These are phyloP conservation scores for Phengaris alcon DNA, from an alignment of 2,888 invertebrate genomes.

Conservation along the genomic window DNA sequence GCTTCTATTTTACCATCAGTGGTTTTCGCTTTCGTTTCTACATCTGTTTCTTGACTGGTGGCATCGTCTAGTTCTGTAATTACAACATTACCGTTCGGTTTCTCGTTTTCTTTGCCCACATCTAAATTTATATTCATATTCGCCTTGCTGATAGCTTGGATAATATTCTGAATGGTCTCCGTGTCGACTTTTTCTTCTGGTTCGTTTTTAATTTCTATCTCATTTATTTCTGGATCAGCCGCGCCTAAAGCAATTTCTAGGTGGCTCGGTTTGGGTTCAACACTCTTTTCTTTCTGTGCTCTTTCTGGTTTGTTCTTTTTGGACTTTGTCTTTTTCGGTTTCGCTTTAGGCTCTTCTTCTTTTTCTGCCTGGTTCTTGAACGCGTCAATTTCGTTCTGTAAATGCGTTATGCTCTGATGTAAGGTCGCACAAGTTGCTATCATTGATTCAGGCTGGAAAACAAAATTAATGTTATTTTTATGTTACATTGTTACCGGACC, in stretches of 20 bases:
- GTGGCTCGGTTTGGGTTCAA: constrained; percentile 39
- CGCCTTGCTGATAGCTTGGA: constrained; percentile 61
- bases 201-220: constrained; percentile 36
- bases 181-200: constrained; percentile 52
- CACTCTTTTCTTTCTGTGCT: constrained; percentile 47
- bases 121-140: constrained; percentile 61
- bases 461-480: not conserved
- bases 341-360: constrained; percentile 60
- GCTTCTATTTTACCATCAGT: not conserved
- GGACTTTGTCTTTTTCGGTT: constrained; percentile 64
- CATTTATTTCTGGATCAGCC: not conserved
- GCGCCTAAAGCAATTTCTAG: not conserved
- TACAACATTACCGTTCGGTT: constrained; percentile 34
- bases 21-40: not conserved
- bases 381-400: constrained; percentile 78
- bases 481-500: no score
- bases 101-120: constrained; percentile 45
- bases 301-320: constrained; percentile 61
- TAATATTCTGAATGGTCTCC: constrained; percentile 58
- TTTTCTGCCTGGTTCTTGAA: constrained; percentile 53
- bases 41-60: not conserved
- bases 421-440: constrained; percentile 80
- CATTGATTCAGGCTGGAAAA: constrained; percentile 78
- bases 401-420: constrained; percentile 78
- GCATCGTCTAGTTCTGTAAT: constrained; percentile 32